Conservation (phyloP, 2,797 vertebrate species). For the Hypotaenidia okinawae region DNA sequence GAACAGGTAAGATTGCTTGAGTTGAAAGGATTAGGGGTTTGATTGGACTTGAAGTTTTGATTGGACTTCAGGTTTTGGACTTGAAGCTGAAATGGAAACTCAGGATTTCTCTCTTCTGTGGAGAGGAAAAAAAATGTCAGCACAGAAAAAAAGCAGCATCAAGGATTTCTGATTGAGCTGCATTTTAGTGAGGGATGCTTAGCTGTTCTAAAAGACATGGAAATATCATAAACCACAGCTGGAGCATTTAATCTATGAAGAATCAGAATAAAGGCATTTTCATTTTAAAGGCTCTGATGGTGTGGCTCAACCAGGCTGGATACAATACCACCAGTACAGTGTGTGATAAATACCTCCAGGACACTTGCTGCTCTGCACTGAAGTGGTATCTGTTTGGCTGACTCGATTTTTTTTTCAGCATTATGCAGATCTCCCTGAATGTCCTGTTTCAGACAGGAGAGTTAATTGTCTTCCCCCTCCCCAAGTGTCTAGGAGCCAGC, state of each 20-base stretch:
- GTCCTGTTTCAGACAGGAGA: background rate
- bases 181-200: background rate
- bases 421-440: fast-evolving
- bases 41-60: too few relatives aligned
- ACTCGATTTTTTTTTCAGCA: background rate
- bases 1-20: background rate
- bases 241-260: background rate
- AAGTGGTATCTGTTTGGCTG: background rate
- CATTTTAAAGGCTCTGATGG: background rate
- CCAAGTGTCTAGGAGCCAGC: background rate
- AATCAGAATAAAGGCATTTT: background rate
- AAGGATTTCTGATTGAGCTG: background rate
- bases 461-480: background rate
- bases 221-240: background rate
- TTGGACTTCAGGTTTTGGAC: background rate
- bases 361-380: background rate
- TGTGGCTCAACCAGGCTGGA: background rate
- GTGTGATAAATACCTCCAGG: background rate
- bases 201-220: background rate
- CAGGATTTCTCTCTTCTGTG: background rate
- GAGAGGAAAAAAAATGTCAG: background rate
- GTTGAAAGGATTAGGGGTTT: background rate
- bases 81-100: background rate
- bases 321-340: fast-evolving
- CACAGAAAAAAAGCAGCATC: background rate